Evolutionary conservation across 2,888 invertebrate genomes (phyloP).

Genomic region (Malacosoma neustria): DNA sequence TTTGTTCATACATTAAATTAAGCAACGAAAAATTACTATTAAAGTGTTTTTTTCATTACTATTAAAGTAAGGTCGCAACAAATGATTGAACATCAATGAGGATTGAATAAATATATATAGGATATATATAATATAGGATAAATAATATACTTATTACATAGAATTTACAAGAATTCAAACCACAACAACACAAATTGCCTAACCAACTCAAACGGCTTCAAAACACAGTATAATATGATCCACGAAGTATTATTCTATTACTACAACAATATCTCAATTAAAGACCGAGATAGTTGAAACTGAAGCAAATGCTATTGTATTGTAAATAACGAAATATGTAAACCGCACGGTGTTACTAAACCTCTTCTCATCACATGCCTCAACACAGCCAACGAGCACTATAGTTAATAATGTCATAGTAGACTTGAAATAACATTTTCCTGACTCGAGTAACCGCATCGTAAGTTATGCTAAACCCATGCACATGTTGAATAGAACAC

Average conservation of each 20-base stretch:
- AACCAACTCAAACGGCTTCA: conserved; percentile 51
- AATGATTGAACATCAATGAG: too few relatives aligned
- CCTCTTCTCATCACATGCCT: conserved; percentile 73
- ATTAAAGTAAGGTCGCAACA: too few relatives aligned
- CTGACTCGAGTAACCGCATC: conserved; percentile 70
- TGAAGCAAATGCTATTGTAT: conserved; percentile 35
- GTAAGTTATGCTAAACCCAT: conserved; percentile 72
- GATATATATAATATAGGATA: too few relatives aligned
- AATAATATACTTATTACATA: too few relatives aligned
- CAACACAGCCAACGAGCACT: conserved; percentile 72
- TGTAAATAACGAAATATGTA: conserved; percentile 69
- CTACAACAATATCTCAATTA: conserved; percentile 41
- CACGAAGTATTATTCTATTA: conserved; percentile 13
- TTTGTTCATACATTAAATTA: too few relatives aligned
- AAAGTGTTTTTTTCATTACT: too few relatives aligned
- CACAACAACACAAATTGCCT: conserved; percentile 46
- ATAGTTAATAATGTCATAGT: conserved; percentile 71
- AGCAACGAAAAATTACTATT: too few relatives aligned
- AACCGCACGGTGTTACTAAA: conserved; percentile 71
- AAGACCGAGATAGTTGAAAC: conserved; percentile 41
- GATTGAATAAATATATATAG: too few relatives aligned
- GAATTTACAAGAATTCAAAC: too few relatives aligned
- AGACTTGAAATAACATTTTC: conserved; percentile 71
- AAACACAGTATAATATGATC: conserved; percentile 43
- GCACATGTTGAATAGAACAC: conserved; percentile 62